These are phyloP conservation scores for Drosophila suboccidentalis DNA, from an alignment of 2,888 invertebrate species.

Conservation along the genomic window DNA sequence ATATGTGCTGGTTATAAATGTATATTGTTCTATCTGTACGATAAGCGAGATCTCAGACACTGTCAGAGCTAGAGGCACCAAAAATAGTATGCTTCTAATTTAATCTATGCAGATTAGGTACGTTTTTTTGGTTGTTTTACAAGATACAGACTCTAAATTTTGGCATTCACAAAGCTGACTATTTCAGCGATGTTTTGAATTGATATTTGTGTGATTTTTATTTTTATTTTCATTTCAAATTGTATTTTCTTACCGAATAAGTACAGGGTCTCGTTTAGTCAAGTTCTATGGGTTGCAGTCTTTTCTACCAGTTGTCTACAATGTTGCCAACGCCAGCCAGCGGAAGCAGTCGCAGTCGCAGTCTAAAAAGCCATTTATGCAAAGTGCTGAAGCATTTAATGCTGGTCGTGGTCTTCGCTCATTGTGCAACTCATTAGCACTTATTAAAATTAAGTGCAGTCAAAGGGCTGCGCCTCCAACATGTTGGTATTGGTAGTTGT, in stretches of 20 bases:
- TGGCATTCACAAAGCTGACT: no score
- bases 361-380: constrained; percentile 56
- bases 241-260: not conserved
- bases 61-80: no score
- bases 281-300: not conserved
- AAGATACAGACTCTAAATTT: no score
- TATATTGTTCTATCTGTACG: no score
- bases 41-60: no score
- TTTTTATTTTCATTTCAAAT: no score
- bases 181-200: no score
- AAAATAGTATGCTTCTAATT: no score
- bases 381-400: constrained; percentile 56
- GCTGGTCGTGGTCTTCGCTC: constrained; percentile 41
- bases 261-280: not conserved
- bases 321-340: constrained; percentile 58
- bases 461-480: constrained; percentile 25
- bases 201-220: no score
- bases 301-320: constrained; percentile 37
- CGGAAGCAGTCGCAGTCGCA: constrained; percentile 29
- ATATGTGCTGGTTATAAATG: no score
- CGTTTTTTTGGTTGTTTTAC: no score
- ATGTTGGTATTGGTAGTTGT: not conserved
- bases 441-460: constrained; percentile 82
- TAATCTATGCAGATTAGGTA: no score
- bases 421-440: constrained; percentile 83